A percentile compares a stretch with the other conserved stretches of the same genome.
Evolutionary conservation across 1,140 invertebrate species (phyloP).

Genomic region (Elysia chlorotica): DNA sequence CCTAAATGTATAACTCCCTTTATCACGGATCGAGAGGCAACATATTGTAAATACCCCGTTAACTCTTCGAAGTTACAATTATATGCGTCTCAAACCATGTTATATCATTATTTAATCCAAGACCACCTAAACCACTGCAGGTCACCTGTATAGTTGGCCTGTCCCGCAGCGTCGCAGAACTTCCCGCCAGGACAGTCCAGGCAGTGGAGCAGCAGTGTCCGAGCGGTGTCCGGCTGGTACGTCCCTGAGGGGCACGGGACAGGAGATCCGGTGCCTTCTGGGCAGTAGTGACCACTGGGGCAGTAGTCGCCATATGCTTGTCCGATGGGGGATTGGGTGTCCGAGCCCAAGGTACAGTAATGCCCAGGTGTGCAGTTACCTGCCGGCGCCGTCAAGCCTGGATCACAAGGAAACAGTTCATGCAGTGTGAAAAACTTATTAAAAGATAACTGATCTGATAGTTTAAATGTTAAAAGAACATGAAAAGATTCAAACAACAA

Average conservation of each 20-base stretch:
- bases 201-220: constrained; percentile 34
- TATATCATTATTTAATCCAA: no score
- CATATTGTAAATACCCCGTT: no score
- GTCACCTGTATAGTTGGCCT: constrained; percentile 45
- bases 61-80: no score
- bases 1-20: no score
- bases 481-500: no score
- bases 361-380: constrained; percentile 50
- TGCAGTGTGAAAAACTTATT: no score
- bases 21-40: no score
- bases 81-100: no score
- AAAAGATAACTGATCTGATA: no score
- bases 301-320: constrained; percentile 53
- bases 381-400: constrained; percentile 45
- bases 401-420: no score
- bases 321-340: constrained; percentile 37
- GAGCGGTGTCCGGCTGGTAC: constrained; percentile 42
- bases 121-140: not conserved
- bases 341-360: constrained; percentile 48
- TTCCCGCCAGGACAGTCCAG: constrained; percentile 51
- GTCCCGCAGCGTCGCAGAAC: constrained; percentile 48
- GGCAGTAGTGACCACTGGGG: constrained; percentile 54
- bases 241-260: constrained; percentile 50
- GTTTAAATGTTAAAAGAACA: no score
- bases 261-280: constrained; percentile 44